These are phyloP conservation scores for Myxocyprinus asiaticus DNA, from an alignment of 2,113 vertebrate genomes.

Conservation along the genomic window DNA sequence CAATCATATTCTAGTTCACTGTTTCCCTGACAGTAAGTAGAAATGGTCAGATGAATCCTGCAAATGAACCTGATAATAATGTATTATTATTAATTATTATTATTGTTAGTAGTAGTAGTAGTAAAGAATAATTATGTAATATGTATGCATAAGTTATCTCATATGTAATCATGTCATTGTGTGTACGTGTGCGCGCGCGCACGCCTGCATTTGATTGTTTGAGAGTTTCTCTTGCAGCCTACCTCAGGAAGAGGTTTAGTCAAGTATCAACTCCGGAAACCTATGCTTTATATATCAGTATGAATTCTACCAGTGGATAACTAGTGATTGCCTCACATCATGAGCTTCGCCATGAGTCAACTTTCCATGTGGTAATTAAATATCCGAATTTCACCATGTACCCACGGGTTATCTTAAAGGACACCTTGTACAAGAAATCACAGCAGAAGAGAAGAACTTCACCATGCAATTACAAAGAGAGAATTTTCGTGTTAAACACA, in stretches of 20 bases:
- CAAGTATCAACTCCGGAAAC: conserved; percentile 67
- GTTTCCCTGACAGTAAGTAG: too few relatives aligned
- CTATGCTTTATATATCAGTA: conserved; percentile 22
- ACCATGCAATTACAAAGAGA: conserved; percentile 93
- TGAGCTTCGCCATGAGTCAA: conserved; percentile 31
- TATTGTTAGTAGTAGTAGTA: too few relatives aligned
- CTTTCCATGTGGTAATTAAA: background rate
- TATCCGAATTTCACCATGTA: conserved; percentile 76
- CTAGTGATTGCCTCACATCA: conserved; percentile 26
- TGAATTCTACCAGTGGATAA: conserved; percentile 16
- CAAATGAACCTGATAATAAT: too few relatives aligned
- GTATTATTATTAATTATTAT: too few relatives aligned
- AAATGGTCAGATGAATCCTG: too few relatives aligned
- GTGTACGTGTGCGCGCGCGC: background rate
- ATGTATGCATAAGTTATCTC: too few relatives aligned
- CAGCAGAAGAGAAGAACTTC: conserved; percentile 96
- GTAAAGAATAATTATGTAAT: too few relatives aligned
- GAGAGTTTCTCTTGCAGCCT: conserved; percentile 9
- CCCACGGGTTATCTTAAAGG: conserved; percentile 86
- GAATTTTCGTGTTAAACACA: conserved; percentile 88
- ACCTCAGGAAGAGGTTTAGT: conserved; percentile 57
- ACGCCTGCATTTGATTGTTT: conserved; percentile 24
- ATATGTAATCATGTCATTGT: too few relatives aligned
- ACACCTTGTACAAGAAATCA: conserved; percentile 92
- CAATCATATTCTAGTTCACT: too few relatives aligned